Evolutionary conservation across 2,797 vertebrate genomes (phyloP).

Genomic region (Pangasius macronema): DNA sequence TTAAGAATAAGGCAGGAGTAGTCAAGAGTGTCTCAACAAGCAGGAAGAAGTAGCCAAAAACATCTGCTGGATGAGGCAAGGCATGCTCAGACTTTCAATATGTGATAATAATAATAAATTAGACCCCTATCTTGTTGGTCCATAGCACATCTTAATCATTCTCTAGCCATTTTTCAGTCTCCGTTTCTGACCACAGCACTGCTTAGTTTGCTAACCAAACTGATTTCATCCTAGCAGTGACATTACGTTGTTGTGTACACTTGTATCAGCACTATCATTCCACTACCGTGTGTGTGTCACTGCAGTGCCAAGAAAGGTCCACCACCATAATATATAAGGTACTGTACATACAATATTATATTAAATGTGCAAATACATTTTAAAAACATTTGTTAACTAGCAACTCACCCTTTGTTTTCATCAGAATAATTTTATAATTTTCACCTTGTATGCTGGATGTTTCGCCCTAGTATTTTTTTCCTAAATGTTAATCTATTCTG

Average conservation of each 20-base stretch:
- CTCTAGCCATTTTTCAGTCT: not conserved
- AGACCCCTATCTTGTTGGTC: not conserved
- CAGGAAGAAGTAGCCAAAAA: no score
- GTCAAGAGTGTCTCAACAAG: not conserved
- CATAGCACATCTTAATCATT: not conserved
- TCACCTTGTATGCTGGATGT: not conserved
- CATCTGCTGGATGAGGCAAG: not conserved
- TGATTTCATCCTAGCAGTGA: not conserved
- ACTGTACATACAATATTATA: not conserved
- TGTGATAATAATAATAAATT: no score
- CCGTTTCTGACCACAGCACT: not conserved
- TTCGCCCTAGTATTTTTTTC: no score
- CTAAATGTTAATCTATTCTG: not conserved
- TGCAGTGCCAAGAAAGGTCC: not conserved
- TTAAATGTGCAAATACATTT: not conserved
- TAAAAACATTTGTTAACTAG: not conserved
- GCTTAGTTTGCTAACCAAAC: not conserved
- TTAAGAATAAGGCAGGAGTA: not conserved
- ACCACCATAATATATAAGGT: not conserved
- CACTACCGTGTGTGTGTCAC: not conserved
- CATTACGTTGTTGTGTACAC: not conserved
- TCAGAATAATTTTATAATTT: not conserved
- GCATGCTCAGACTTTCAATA: not conserved
- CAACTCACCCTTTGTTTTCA: not conserved
- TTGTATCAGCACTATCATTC: not conserved